Conservation (phyloP, 2,888 invertebrate species). For the Amblyteles armatorius region DNA sequence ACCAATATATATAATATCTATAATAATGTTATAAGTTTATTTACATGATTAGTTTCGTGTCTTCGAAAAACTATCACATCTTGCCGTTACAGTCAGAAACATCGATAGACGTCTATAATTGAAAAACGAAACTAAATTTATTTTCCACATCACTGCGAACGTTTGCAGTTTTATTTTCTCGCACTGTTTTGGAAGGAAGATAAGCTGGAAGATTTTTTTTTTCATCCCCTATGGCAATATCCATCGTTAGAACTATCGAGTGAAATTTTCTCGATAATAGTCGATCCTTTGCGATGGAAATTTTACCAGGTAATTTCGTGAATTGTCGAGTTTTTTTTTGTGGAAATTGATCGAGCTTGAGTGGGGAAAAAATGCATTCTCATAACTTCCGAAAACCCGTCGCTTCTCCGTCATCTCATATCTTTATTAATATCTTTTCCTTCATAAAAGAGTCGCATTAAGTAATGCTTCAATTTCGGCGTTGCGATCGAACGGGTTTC, state of each 20-base stretch:
- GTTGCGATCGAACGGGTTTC: not conserved
- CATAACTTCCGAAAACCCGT: slow-evolving; percentile 10
- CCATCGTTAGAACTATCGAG: not conserved
- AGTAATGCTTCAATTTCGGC: slow-evolving; percentile 4
- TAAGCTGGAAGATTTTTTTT: slow-evolving; percentile 57
- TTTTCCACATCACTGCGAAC: not conserved
- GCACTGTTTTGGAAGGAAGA: slow-evolving; percentile 49
- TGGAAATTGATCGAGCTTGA: slow-evolving; percentile 25
- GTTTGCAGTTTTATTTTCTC: not conserved
- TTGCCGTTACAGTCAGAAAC: not conserved
- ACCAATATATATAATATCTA: slow-evolving; percentile 31
- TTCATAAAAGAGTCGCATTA: not conserved
- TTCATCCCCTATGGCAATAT: slow-evolving; percentile 2
- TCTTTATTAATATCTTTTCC: slow-evolving; percentile 3
- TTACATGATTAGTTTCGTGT: slow-evolving; percentile 45
- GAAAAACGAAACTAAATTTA: slow-evolving; percentile 25
- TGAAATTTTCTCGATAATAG: not conserved
- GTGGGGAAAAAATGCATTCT: slow-evolving; percentile 15
- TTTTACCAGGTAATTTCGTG: not conserved
- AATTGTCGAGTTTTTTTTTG: not conserved
- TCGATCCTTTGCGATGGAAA: not conserved
- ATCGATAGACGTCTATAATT: not conserved
- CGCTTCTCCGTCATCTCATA: not conserved
- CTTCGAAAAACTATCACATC: slow-evolving; percentile 38
- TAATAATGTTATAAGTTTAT: slow-evolving; percentile 46